These are phyloP conservation scores for Arvicanthis niloticus DNA, from an alignment of 2,113 vertebrate species.

Conservation along the genomic window DNA sequence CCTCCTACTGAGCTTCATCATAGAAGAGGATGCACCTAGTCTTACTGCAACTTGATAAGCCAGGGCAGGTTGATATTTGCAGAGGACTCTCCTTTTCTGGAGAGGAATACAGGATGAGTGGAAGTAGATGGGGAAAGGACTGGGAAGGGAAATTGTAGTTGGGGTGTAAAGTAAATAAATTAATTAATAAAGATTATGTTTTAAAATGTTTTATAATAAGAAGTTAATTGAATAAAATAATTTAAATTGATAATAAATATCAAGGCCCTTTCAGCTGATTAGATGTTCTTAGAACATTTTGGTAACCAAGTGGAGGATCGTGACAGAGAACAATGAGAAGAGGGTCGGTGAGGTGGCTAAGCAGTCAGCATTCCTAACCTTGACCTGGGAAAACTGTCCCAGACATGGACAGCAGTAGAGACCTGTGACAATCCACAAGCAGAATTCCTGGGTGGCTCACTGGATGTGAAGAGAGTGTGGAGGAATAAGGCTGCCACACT, in stretches of 20 bases:
- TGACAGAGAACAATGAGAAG: background rate
- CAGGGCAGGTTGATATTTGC: background rate
- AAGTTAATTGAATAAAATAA: slow-evolving; percentile 10
- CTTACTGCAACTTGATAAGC: background rate
- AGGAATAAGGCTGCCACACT: background rate
- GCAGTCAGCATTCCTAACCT: background rate
- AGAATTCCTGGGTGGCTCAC: background rate
- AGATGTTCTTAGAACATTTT: background rate
- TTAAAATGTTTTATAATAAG: background rate
- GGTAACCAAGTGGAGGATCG: background rate
- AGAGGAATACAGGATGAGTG: background rate
- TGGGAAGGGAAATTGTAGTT: background rate
- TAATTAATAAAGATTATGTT: background rate
- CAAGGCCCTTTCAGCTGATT: background rate
- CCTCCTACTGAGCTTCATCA: background rate
- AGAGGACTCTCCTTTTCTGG: background rate
- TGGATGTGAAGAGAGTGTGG: background rate
- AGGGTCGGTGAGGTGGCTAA: background rate
- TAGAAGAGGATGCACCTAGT: background rate
- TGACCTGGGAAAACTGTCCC: background rate
- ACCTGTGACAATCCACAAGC: background rate
- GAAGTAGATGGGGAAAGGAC: background rate
- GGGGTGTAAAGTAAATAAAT: background rate
- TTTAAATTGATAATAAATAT: background rate
- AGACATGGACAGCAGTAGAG: background rate